Conservation (phyloP, 1,140 invertebrate species). For the Anoplophora glabripennis region DNA sequence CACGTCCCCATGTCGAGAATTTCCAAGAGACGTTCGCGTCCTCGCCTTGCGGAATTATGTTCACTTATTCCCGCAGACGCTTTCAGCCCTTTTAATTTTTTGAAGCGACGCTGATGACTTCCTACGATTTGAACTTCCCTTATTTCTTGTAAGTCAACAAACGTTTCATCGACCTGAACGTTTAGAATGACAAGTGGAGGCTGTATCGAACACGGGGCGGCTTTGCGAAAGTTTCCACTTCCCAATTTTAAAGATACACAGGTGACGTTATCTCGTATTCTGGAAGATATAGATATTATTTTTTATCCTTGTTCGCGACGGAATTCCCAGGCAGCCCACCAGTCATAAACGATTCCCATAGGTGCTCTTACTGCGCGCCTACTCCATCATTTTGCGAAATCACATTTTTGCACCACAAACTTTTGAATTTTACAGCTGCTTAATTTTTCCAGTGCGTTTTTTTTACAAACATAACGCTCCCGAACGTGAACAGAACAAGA, state of each 20-base stretch:
- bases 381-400: constrained; percentile 28
- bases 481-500: constrained; percentile 14
- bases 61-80: no score
- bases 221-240: constrained; percentile 6
- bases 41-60: no score
- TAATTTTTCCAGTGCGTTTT: constrained; percentile 25
- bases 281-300: no score
- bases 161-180: constrained; percentile 16
- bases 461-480: constrained; percentile 18
- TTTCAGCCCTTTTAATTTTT: not conserved
- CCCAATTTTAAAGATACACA: constrained; percentile 11
- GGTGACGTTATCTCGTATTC: not conserved
- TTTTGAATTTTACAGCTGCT: constrained; percentile 32
- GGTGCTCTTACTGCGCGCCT: constrained; percentile 18
- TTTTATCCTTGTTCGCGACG: not conserved
- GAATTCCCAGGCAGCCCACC: constrained; percentile 10
- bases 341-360: constrained; percentile 20
- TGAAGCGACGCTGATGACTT: constrained; percentile 1
- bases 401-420: constrained; percentile 30
- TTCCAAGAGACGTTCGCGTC: no score
- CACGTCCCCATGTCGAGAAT: no score
- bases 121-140: not conserved
- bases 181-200: constrained; percentile 18
- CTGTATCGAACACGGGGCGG: constrained; percentile 12
- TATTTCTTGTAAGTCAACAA: constrained; percentile 10